Evolutionary conservation across 2,888 invertebrate species (phyloP), one percentile per base, ranked within the genome.

Genomic region (Scaptomyza cyrtandrae): DNA sequence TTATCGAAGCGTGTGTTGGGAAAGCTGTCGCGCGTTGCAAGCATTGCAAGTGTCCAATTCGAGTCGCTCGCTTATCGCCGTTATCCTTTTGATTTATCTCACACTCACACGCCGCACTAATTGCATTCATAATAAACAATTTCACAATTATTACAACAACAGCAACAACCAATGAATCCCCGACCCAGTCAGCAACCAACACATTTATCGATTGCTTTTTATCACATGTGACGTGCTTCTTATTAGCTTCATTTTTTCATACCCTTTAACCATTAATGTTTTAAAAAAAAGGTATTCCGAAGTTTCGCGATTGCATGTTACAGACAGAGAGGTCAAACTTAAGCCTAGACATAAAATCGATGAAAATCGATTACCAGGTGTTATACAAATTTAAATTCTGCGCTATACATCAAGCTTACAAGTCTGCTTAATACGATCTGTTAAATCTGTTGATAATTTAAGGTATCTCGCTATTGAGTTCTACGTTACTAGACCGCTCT

Each of bases 61-160:
- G 77, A 56, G 62, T 59, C 56, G 77, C 77, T 63, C 46, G 35
- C 75, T 88, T 84, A 87, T 84, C 84, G 75, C 80, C 54, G 83
- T 88, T 88, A 84, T 84, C 84, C 86, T 53, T 83, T 84, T 84
- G 88, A 88, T 84, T 84, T 88, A 88, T 83, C 83, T 83, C 77
- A 62, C 77, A 82, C 86, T 82, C 75, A 78, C 70, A 78, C 73
- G 61, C 63, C 66, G 63, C 65, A 65, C 76, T 78, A 78, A 78
- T 78, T 78, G 78, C 78, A 58, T 80, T 76, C 70, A 78, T 76
- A 78, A 79, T 78, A 78, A 76, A 78, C 76, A 78, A 78, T 78
- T 78, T 76, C 75, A 75, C 76, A 78, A 76, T 72, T 68, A 75
- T 68, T 68, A 60, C 72, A 55, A 45, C 43, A 58, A 45, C 43